Conservation (phyloP, 2,113 vertebrate genomes). For the Oxygymnocypris stewartii region DNA sequence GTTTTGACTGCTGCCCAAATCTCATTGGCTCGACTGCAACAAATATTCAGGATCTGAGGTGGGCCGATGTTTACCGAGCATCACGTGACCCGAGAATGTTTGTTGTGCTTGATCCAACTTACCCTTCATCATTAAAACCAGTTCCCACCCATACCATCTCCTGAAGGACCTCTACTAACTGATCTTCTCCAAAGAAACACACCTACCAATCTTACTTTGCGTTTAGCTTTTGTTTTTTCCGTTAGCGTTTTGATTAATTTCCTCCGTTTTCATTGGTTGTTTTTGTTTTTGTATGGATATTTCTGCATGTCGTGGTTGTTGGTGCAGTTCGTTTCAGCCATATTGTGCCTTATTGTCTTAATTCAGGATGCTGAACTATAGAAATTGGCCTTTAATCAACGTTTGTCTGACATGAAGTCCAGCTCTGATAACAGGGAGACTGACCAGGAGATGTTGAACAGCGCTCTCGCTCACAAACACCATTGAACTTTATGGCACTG, state of each 20-base stretch:
- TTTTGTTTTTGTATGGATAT: constrained; percentile 64
- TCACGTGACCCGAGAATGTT: constrained; percentile 42
- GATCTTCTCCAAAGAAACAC: constrained; percentile 68
- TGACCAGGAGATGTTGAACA: constrained; percentile 52
- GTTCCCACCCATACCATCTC: constrained; percentile 79
- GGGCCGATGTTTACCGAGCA: neutral
- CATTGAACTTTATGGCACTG: neutral
- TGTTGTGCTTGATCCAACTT: constrained; percentile 52
- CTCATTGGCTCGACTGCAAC: constrained; percentile 79
- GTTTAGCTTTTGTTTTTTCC: constrained; percentile 51
- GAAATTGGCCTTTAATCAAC: constrained; percentile 30
- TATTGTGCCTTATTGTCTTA: constrained; percentile 52
- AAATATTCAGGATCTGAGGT: constrained; percentile 45
- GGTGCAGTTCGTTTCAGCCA: constrained; percentile 55
- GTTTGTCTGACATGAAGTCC: constrained; percentile 40
- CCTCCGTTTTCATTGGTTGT: constrained; percentile 22
- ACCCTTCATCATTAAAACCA: constrained; percentile 75
- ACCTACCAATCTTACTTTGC: constrained; percentile 51
- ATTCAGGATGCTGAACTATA: constrained; percentile 35
- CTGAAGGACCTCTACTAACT: constrained; percentile 88
- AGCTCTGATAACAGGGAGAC: constrained; percentile 53
- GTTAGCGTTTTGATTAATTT: constrained; percentile 59
- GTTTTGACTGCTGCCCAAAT: constrained; percentile 76
- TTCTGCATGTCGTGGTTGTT: constrained; percentile 61
- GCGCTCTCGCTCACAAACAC: constrained; percentile 6